A percentile compares a stretch with the other conserved stretches of the same genome.
phyloP scores from a whole-genome alignment of 1,140 invertebrate species.

The Caenorhabditis briggsae region DNA sequence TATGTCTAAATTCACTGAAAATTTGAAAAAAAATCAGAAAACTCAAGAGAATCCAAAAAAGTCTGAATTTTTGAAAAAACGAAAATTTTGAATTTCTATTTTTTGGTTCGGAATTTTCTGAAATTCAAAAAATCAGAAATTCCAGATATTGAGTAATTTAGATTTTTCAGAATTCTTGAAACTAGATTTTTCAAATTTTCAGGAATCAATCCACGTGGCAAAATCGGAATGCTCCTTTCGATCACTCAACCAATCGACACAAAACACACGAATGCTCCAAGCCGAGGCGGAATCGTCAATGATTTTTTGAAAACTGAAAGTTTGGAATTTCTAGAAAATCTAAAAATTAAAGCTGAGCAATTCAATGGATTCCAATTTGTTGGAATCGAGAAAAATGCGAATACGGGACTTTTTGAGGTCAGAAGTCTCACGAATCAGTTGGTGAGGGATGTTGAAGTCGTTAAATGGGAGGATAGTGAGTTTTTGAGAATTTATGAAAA shows the following conservation, averaged over 20 bases:
- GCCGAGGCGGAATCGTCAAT: constrained; percentile 60
- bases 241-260: constrained; percentile 66
- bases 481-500: no score
- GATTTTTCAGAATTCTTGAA: no score
- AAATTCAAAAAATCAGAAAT: no score
- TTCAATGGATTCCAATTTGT: constrained; percentile 71
- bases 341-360: constrained; percentile 28
- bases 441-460: constrained; percentile 57
- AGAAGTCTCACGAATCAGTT: constrained; percentile 61
- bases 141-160: no score
- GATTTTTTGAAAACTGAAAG: constrained; percentile 59
- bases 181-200: no score
- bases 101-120: no score
- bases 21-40: no score
- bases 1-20: no score
- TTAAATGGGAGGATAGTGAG: constrained; percentile 62
- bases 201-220: constrained; percentile 63
- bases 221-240: constrained; percentile 69
- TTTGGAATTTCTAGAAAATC: constrained; percentile 63
- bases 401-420: constrained; percentile 53
- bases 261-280: constrained; percentile 56
- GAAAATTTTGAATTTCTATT: no score
- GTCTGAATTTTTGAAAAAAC: no score
- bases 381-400: constrained; percentile 57
- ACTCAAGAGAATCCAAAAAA: no score